These are phyloP conservation scores for Linnaemya tessellans DNA, from an alignment of 2,888 invertebrate species.

Conservation along the genomic window DNA sequence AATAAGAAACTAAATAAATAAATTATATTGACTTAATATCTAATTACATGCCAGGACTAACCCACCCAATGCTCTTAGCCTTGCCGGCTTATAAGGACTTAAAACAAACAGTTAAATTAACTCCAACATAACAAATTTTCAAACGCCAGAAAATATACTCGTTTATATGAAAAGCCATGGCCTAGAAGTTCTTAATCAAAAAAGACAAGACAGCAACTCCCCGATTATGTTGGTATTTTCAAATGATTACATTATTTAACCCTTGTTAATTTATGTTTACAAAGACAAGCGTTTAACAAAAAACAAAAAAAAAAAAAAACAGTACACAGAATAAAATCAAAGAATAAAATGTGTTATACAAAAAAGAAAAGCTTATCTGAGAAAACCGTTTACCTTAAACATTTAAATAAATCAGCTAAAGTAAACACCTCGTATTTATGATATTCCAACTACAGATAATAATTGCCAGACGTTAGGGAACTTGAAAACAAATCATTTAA, in stretches of 20 bases:
- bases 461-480: not conserved
- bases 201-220: constrained; percentile 35
- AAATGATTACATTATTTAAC: constrained; percentile 60
- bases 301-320: not conserved
- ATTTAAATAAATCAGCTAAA: constrained; percentile 18
- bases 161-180: constrained; percentile 7
- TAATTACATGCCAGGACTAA: constrained; percentile 47
- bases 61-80: not conserved
- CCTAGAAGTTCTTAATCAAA: not conserved
- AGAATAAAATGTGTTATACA: not conserved
- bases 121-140: constrained; percentile 22
- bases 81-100: constrained; percentile 38
- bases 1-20: constrained; percentile 36
- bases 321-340: constrained; percentile 1
- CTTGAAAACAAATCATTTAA: constrained; percentile 46
- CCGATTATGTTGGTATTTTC: constrained; percentile 46
- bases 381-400: constrained; percentile 11
- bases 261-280: constrained; percentile 55
- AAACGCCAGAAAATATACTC: constrained; percentile 15
- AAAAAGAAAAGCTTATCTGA: constrained; percentile 12
- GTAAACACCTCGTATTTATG: constrained; percentile 15
- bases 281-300: constrained; percentile 15
- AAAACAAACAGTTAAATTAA: constrained; percentile 61
- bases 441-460: not conserved
- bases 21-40: constrained; percentile 69